Base-by-base conservation (phyloP, 2,113 vertebrate species). In the Stigmatopora argus region DNA sequence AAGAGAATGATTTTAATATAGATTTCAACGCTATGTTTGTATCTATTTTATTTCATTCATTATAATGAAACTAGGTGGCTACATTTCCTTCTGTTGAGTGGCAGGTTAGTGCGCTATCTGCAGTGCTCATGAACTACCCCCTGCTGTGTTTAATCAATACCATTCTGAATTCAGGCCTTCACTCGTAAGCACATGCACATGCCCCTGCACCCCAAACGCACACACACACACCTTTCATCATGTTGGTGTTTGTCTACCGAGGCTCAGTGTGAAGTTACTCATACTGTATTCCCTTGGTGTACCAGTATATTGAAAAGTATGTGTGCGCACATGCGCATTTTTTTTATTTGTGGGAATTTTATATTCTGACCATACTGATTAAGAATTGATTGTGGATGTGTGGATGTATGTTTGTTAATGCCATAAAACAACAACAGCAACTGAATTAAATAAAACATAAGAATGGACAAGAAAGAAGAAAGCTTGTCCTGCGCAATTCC, bases 121-220 rank as follows among this genome's bases (percentile, higher is more conserved):
- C 78, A 80, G 78, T 57, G 80, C 87, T 88, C 88, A 90, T 86
- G 84, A 83, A 78, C 74, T 84, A 76, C 83, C 88, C 85, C 88
- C 89, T 90, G 88, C 87, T 90, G 88, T 75, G 88, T 91, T 90
- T 88, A 89, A 91, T 91, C 90, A 90, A 88, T 89, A 90, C 79
- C 75, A 74, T 88, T 89, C 88, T 74, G 79, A 85, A 87, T 89
- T 86, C 69, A 74, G 85, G 77, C 23, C 83, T 75, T 60, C 57
- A 66, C 78, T 56, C 62, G 68, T 70, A 44, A 56, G 26, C 45
- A 58, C 68, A 63, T 48, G 46, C 65, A 55, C 55, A 67, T 71
- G 64, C 51, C 34, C 62, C 34, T 48, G 56, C 61, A 62, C 58
- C 68, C 72, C 26, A 31, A 31, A 76, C 58, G 73, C 38, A 59